A percentile compares a stretch with the other conserved stretches of the same genome.
phyloP scores from a whole-genome alignment of 2,888 invertebrate species.

The Meghimatium bilineatum region DNA sequence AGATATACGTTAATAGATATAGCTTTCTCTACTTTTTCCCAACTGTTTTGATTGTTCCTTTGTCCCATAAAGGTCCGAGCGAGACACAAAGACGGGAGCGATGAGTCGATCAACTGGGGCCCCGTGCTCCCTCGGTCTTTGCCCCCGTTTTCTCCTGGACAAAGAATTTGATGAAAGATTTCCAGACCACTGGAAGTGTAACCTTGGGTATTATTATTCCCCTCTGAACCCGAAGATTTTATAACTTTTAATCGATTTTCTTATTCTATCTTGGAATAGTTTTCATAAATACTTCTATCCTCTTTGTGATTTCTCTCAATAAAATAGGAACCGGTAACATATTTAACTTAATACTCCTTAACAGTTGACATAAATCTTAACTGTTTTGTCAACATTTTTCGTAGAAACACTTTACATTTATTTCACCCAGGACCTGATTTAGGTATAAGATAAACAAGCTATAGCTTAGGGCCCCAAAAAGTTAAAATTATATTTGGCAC shows the following conservation, averaged over 20 bases:
- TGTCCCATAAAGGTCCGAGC: constrained; percentile 43
- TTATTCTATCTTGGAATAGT: background rate
- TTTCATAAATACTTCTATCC: background rate
- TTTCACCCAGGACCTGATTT: too few species aligned
- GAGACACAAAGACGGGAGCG: constrained; percentile 45
- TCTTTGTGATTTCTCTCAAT: background rate
- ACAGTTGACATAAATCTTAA: too few species aligned
- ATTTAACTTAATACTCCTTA: too few species aligned
- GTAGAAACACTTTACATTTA: too few species aligned
- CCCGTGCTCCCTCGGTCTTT: constrained; percentile 36
- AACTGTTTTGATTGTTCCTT: constrained; percentile 28
- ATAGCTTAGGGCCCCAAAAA: too few species aligned
- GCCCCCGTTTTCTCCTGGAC: constrained; percentile 49
- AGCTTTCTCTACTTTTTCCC: background rate
- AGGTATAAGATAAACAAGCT: too few species aligned
- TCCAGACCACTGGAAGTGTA: background rate
- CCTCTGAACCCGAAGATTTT: background rate
- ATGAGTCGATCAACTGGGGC: constrained; percentile 50
- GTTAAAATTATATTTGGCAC: too few species aligned
- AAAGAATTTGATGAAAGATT: constrained; percentile 33
- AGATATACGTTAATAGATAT: background rate
- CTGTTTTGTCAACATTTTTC: too few species aligned
- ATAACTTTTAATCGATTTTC: constrained; percentile 3
- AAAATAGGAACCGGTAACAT: too few species aligned
- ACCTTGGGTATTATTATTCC: background rate